Base-by-base conservation (phyloP, 2,888 invertebrate genomes). In the Pantelozetes paolii region DNA sequence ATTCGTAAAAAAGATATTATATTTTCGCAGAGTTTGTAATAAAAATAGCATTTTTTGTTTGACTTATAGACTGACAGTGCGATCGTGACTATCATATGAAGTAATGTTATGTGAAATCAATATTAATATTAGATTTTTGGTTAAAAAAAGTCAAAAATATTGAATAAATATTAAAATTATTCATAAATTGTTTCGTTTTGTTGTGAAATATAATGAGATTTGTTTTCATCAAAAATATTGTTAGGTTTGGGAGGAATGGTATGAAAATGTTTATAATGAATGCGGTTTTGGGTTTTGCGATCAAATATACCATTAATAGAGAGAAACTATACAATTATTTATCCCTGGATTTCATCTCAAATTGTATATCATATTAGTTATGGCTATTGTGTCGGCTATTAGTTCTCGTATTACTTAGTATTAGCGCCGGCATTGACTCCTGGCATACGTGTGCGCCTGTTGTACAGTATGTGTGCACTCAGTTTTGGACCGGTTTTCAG, bases 31-130 rank as follows among this genome's bases (percentile, higher is more conserved):
- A n/a, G n/a, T n/a, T n/a, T n/a, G n/a, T n/a, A n/a, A n/a, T 9
- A 23, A 54, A 59, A 54, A 54, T 20, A 23, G 3, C 13, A 57
- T 23, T 57, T 28, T 18, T 45, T 62, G 28, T 62, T 30, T 32
- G 62, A 32, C 62, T 62, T 62, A 30, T n/a, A 23, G 32, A 36
- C 62, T 62, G 32, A 62, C 62, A 62, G 62, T 18, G 62, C n/a
- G 32, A 6, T 62, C 62, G 62, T 62, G 62, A 62, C 62, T 62
- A 28, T 32, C 62, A 32, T 30, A 30, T 13, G 11, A 8, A 50
- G n/a, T 6, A 28, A 8, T 57, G 57, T 28, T 26, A 62, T 62
- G n/a, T 9, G 2, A 30, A 30, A 9, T 28, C 28, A 13, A 54
- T n/a, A 50, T 50, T 20, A 20, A 50, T 50, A 20, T n/a, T 50